Base-by-base conservation (phyloP, 2,797 vertebrate species). In the Acanthurus leucopareius region DNA sequence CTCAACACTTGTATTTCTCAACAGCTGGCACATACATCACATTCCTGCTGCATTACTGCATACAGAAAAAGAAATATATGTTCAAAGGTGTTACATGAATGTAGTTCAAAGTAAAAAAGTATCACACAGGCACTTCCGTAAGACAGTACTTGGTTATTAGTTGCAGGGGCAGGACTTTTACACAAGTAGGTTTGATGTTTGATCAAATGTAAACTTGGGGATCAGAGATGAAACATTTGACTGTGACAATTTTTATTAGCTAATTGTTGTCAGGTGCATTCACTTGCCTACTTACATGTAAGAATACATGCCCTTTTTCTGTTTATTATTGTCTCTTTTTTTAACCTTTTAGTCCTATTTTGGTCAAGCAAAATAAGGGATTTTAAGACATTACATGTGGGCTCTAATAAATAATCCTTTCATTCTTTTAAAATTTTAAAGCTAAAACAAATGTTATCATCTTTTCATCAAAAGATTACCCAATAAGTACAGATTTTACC, bases 1-100 rank as follows among this genome's bases (percentile, higher is more conserved):
- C 20, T 17, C 56, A 86, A 68, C 10, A 42, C 45, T 44, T 47
- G 4, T 17, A 19, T 91, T 89, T 77, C 75, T 79, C 62, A 81
- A 83, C 61, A 67, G 20, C 57, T 88, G 20, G 16, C 5, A 45
- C 22, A 6, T 45, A 9, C 9, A 52, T 19, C 6, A 60, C 4
- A 47, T 66, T 80, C 70, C n/a, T 73, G 48, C 22, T 54, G 32
- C 16, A 8, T 42, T 42, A 42, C 40, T 42, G 8, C 17, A 47
- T 19, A 70, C 73, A 71, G 60, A 52, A 64, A 47, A 14, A 7
- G 22, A 67, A 45, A 62, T 44, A 14, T 25, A 63, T 56, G 20
- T 58, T 70, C 25, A 73, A 35, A 71, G 40, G 53, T 56, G 11
- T n/a, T 35, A n/a, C 17, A 28, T 69, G n/a, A 67, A 72, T 25